Evolutionary conservation across 2,113 vertebrate species (phyloP), one percentile per base, ranked within the genome.

Genomic region (Dasyornis broadbenti): DNA sequence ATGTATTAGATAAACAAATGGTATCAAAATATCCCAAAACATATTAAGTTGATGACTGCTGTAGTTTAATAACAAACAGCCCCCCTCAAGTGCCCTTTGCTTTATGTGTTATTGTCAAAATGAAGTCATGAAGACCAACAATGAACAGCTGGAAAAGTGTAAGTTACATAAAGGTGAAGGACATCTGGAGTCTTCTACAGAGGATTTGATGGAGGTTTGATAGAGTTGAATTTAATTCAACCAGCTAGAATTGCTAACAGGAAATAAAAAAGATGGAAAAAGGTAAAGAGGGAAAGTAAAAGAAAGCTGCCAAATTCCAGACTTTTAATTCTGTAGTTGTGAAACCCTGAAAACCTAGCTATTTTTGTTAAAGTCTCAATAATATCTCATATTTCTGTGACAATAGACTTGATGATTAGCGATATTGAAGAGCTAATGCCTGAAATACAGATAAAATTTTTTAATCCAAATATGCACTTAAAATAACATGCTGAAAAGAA

Each of bases 81-180:
- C 40, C 59, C 91, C 86, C 96, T 92, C 84, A 97, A 97, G 90
- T 96, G 94, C 45, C 96, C 96, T 97, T 95, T 92, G 60, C 15
- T 95, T 87, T 86, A 57, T 60, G 44, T 47, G 21, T 40, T 82
- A 40, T 91, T 70, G 40, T 60, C 80, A 72, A 89, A 97, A 65
- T 66, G 26, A 92, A 88, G 68, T 85, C 20, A 86, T 28, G 47
- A 54, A 66, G 82, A 87, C 72, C 63, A 71, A 24, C 52, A 68
- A 65, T 13, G 45, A 73, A 77, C 50, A 92, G 40, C 71, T 82
- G 72, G 17, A 59, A 71, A 92, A 90, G 30, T 76, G 13, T 1
- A 0, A 9, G n/a, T 60, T 76, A 50, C 26, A 49, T 45, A 65
- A 92, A 79, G 66, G 82, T 84, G 86, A 82, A 68, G 63, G 82